Conservation (phyloP, 2,888 invertebrate species). For the Melieria picta region DNA sequence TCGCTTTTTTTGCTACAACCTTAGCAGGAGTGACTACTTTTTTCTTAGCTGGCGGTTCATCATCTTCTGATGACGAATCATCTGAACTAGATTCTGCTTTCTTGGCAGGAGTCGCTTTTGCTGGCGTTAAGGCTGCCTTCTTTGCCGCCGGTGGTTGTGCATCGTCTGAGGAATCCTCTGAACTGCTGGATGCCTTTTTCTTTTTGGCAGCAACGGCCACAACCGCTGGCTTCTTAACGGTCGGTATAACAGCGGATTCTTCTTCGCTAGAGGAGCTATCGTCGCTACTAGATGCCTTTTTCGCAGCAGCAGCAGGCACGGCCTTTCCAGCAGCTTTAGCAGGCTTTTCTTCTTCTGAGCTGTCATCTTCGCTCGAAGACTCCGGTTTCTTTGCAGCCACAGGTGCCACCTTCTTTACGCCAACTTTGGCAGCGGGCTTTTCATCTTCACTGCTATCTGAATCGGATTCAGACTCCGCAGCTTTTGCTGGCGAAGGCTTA, state of each 20-base stretch:
- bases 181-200: conserved; percentile 64
- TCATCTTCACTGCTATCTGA: conserved; percentile 50
- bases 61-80: conserved; percentile 41
- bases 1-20: conserved; percentile 52
- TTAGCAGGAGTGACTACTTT: conserved; percentile 31
- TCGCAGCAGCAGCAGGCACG: conserved; percentile 38
- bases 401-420: conserved; percentile 38
- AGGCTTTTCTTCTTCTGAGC: conserved; percentile 48
- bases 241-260: conserved; percentile 52
- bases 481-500: conserved; percentile 34
- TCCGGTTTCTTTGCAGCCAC: conserved; percentile 39
- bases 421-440: conserved; percentile 28
- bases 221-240: conserved; percentile 48
- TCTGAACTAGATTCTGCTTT: conserved; percentile 36
- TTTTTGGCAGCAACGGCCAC: conserved; percentile 51
- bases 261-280: conserved; percentile 55
- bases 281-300: conserved; percentile 49
- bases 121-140: conserved; percentile 32
- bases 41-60: conserved; percentile 50
- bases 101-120: conserved; percentile 28
- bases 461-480: conserved; percentile 30
- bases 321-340: conserved; percentile 43
- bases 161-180: conserved; percentile 57
- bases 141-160: conserved; percentile 39
- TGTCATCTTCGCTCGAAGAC: conserved; percentile 60